Conservation (phyloP, 2,113 vertebrate species). For the Apteryx mantelli region DNA sequence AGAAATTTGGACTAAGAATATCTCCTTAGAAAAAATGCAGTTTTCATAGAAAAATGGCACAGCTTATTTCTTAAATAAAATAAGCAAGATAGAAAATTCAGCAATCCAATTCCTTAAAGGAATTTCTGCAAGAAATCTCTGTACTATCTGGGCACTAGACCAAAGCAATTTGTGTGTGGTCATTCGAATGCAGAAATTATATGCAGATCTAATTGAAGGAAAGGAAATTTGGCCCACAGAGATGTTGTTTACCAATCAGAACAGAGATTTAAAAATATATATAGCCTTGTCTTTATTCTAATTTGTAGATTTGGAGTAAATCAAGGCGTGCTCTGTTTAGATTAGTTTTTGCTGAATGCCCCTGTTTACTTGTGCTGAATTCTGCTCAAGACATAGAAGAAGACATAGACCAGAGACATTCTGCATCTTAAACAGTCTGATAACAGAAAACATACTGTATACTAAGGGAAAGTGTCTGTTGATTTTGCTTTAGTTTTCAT, state of each 20-base stretch:
- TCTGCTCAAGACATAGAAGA: slow-evolving; percentile 41
- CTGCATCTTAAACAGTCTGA: slow-evolving; percentile 54
- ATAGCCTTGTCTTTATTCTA: slow-evolving; percentile 34
- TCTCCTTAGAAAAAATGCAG: background rate
- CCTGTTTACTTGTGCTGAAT: slow-evolving; percentile 52
- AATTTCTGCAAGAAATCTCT: background rate
- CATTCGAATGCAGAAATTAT: background rate
- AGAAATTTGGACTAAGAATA: background rate
- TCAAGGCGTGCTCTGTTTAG: slow-evolving; percentile 37
- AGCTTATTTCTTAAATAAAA: background rate
- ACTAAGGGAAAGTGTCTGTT: slow-evolving; percentile 32
- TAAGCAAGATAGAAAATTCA: background rate
- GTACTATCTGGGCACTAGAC: background rate
- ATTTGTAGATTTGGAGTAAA: slow-evolving; percentile 50
- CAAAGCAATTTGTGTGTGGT: slow-evolving; percentile 40
- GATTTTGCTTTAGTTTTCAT: slow-evolving; percentile 51
- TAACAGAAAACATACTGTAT: slow-evolving; percentile 24
- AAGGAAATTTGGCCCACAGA: background rate
- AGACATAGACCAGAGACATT: slow-evolving; percentile 55
- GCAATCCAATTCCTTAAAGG: background rate
- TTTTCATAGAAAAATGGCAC: background rate
- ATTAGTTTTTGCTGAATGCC: slow-evolving; percentile 48
- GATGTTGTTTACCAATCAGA: slow-evolving; percentile 22
- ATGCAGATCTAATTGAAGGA: background rate
- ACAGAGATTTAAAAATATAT: slow-evolving; percentile 28